Base-by-base conservation (phyloP, 1,140 invertebrate species). In the Stegodyphus dumicola region DNA sequence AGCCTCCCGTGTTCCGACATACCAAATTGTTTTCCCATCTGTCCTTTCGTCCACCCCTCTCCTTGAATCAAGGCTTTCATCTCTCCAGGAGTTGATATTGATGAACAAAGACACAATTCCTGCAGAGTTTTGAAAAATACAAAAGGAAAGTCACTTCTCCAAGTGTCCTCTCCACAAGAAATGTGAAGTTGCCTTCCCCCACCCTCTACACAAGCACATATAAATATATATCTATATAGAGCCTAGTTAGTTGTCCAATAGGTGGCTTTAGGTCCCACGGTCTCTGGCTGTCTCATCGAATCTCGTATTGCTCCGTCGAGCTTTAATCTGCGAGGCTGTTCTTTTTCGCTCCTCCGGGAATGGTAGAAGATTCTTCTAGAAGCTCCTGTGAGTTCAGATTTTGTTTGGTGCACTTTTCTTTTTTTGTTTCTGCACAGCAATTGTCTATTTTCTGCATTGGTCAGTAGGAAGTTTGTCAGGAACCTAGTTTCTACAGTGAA, bases 231-330 rank as follows among this genome's bases (percentile, higher is more conserved):
- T 33, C n/a, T 13, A 64, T 18, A 17, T 48, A 7, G 6, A 7
- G 66, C 52, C 65, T 70, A 70, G 77, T 79, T 79, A 79, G 77
- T 79, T 70, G 77, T 79, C 77, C 77, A 71, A 70, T 70, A 79
- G 66, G 33, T 69, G 17, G 6, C 56, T 60, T 60, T 60, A 15
- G 56, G 15, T 70, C 67, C 53, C 53, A 54, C 53, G 33, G 66
- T 79, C 51, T 48, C 52, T 15, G 65, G 51, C 77, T 79, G 77
- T 79, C 77, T 18, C 77, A 54, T 79, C 77, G 77, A 79, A 79
- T 79, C 66, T 70, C 18, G 52, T 60, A 18, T 70, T 79, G 77
- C 77, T 71, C 49, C 51, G 77, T 79, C 53, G 77, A 33, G 15
- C 77, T 60, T 79, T 79, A 79, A 79, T 79, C 77, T 79, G 18